phyloP scores from a whole-genome alignment of 2,113 vertebrate genomes.

The Gymnocephalus cernua region DNA sequence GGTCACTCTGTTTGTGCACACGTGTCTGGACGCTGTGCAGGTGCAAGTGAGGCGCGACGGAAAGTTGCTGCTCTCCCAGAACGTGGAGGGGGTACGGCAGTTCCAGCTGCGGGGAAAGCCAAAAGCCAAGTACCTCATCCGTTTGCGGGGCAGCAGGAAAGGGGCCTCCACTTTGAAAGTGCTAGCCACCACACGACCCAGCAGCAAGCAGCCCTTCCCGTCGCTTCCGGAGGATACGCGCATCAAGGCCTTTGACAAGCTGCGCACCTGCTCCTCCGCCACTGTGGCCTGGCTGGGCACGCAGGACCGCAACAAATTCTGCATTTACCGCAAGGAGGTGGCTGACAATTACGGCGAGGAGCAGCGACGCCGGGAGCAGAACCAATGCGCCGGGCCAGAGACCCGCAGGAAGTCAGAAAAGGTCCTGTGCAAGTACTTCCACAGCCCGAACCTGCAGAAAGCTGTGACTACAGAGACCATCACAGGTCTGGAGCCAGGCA shows the following conservation, averaged over 20 bases:
- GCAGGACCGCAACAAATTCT: constrained; percentile 97
- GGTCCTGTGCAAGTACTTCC: constrained; percentile 98
- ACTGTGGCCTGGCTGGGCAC: constrained; percentile 98
- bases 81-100: constrained; percentile 91
- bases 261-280: constrained; percentile 94
- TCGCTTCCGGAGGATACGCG: constrained; percentile 94
- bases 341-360: constrained; percentile 89
- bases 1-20: constrained; percentile 91
- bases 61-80: constrained; percentile 94
- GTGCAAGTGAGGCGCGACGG: constrained; percentile 94
- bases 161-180: constrained; percentile 93
- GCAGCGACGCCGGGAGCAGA: constrained; percentile 92
- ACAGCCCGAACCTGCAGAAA: constrained; percentile 95
- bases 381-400: constrained; percentile 95
- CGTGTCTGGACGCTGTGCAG: constrained; percentile 92
- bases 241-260: constrained; percentile 97
- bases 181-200: constrained; percentile 90
- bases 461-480: constrained; percentile 98
- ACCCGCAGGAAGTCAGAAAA: constrained; percentile 94
- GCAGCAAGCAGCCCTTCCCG: constrained; percentile 94
- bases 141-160: constrained; percentile 92
- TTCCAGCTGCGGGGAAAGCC: constrained; percentile 95
- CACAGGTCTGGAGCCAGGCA: constrained; percentile 91
- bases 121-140: constrained; percentile 95
- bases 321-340: constrained; percentile 95